Conservation (phyloP, 2,113 vertebrate species). For the Bubalus kerabau region DNA sequence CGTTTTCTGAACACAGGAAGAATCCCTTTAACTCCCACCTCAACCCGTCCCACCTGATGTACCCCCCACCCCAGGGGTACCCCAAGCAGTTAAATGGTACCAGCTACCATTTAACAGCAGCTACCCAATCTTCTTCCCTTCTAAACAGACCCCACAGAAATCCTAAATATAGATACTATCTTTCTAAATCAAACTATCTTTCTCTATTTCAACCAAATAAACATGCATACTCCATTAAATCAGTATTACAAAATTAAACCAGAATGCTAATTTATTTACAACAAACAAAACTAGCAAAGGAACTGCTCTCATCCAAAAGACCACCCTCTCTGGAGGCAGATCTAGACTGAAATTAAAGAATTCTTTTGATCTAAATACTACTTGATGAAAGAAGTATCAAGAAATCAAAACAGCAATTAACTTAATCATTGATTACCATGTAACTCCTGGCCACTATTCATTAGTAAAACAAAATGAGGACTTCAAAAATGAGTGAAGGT, state of each 20-base stretch:
- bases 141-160: neutral
- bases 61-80: neutral
- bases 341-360: neutral
- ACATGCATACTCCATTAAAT: neutral
- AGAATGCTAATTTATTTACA: constrained; percentile 10
- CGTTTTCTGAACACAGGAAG: neutral
- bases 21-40: neutral
- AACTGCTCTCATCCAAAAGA: neutral
- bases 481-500: neutral
- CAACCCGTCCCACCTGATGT: neutral
- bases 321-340: neutral
- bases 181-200: neutral
- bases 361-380: neutral
- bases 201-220: neutral
- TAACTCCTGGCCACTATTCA: neutral
- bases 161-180: neutral
- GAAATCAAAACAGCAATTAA: constrained; percentile 13
- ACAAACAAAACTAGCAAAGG: neutral
- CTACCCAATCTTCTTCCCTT: neutral
- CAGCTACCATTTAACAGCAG: neutral
- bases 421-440: neutral
- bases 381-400: neutral
- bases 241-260: neutral
- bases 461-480: neutral
- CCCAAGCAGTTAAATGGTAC: neutral